These are phyloP conservation scores for Eledona agricola DNA, from an alignment of 2,888 invertebrate species.

Conservation along the genomic window DNA sequence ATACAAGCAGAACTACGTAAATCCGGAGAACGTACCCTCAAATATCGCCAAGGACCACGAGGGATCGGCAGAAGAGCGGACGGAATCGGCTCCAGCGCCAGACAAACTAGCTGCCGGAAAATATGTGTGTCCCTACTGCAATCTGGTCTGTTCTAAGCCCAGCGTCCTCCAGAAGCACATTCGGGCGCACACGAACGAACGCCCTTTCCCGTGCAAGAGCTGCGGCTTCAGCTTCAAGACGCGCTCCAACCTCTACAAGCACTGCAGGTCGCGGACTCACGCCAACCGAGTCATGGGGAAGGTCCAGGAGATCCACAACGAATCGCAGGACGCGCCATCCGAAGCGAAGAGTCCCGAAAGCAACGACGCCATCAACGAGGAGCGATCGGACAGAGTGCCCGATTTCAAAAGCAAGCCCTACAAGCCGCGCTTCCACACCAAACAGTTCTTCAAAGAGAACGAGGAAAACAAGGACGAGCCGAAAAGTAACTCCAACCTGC, in stretches of 20 bases:
- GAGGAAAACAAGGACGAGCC: slow-evolving; percentile 47
- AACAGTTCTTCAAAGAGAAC: slow-evolving; percentile 52
- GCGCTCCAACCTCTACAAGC: slow-evolving; percentile 92
- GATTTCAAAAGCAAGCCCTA: slow-evolving; percentile 60
- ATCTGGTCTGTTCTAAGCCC: slow-evolving; percentile 89
- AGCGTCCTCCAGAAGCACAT: slow-evolving; percentile 94
- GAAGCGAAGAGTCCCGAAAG: slow-evolving; percentile 25
- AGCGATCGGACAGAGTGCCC: slow-evolving; percentile 31
- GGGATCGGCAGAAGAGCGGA: slow-evolving; percentile 32
- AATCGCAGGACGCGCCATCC: slow-evolving; percentile 5
- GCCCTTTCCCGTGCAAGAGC: slow-evolving; percentile 88
- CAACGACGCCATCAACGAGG: slow-evolving; percentile 28
- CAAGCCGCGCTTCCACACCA: slow-evolving; percentile 65
- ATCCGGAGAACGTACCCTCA: slow-evolving; percentile 39
- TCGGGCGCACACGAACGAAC: slow-evolving; percentile 91
- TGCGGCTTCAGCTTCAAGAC: slow-evolving; percentile 95
- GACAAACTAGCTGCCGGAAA: slow-evolving; percentile 66
- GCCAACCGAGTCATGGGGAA: slow-evolving; percentile 62
- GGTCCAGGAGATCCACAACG: slow-evolving; percentile 45
- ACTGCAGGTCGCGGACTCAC: slow-evolving; percentile 69
- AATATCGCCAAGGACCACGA: slow-evolving; percentile 35
- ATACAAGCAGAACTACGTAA: slow-evolving; percentile 47
- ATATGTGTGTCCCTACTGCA: slow-evolving; percentile 88
- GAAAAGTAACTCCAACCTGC: slow-evolving; percentile 70
- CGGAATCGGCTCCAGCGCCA: slow-evolving; percentile 31